These are phyloP conservation scores for Drosophila pandora DNA, from an alignment of 1,140 invertebrate genomes.

Conservation along the genomic window DNA sequence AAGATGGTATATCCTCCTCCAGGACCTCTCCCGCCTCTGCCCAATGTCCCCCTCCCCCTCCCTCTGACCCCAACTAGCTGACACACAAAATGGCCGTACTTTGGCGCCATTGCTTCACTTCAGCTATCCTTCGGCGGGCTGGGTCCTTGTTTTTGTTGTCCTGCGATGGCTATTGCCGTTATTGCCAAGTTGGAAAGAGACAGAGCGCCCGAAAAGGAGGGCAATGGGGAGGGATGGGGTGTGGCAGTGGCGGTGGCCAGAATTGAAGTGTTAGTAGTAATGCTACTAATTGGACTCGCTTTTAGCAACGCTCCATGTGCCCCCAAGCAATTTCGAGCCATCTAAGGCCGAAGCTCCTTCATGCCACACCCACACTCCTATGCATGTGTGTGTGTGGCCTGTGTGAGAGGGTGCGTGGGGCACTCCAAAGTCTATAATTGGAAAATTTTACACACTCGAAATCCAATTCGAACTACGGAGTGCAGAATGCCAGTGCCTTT, in stretches of 20 bases:
- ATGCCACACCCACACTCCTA: neutral
- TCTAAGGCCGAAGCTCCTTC: constrained; percentile 45
- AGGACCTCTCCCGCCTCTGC: neutral
- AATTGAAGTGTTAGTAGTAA: constrained; percentile 82
- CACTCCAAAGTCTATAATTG: constrained; percentile 69
- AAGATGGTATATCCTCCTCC: constrained; percentile 1
- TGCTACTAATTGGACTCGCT: constrained; percentile 82
- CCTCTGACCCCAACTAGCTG: constrained; percentile 26
- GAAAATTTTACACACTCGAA: constrained; percentile 81
- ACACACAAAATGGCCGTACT: constrained; percentile 78
- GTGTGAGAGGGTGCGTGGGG: constrained; percentile 1
- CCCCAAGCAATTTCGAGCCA: constrained; percentile 36
- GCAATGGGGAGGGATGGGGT: neutral
- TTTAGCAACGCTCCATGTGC: constrained; percentile 69
- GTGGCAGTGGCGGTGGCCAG: constrained; percentile 40
- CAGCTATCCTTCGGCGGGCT: constrained; percentile 28
- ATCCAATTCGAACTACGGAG: constrained; percentile 66
- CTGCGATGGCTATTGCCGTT: constrained; percentile 69
- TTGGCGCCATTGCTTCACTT: constrained; percentile 73
- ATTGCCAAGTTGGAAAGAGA: constrained; percentile 46
- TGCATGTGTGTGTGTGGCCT: neutral
- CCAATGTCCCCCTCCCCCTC: constrained; percentile 2
- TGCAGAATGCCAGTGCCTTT: neutral
- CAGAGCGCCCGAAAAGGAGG: neutral
- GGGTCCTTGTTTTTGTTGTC: constrained; percentile 28